Evolutionary conservation across 2,797 vertebrate genomes (phyloP), one percentile per base, ranked within the genome.

Genomic region (Enteromius thamalakanensis): DNA sequence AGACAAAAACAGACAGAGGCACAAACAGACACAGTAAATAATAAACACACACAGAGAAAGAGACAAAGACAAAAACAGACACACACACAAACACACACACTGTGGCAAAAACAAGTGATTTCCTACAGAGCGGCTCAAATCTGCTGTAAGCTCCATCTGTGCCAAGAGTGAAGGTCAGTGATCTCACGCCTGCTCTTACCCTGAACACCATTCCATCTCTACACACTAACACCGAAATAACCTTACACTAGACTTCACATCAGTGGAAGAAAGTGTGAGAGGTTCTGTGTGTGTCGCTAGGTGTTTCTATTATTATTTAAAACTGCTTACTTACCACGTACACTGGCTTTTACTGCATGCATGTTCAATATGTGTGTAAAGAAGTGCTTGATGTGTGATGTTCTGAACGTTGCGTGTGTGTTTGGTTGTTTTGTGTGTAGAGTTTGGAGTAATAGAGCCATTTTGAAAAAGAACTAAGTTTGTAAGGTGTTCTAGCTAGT

Each of bases 111-210:
- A 42, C 77, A 69, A 79, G 78, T 69, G 62, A 34, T 69, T 72
- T 72, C 77, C 69, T 49, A 42, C 75, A 26, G 76, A 80, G 58
- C 64, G 23, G 70, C 23, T 4, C 47, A 19, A 70, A 80, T 53
- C 45, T 75, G 74, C 55, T 68, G 79, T 80, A 70, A 40, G 23
- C 34, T 62, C 58, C 42, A 40, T 26, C 12, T 64, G 82, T 81
- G 78, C 76, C 71, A 65, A 64, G 51, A 70, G 10, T 83, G 81
- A 86, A 77, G 81, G 85, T 67, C 81, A 86, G 34, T 15, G 34
- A 76, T 53, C 74, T 69, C 64, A 47, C 21, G 23, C 12, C 37
- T 62, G 74, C 42, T 10, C 42, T 47, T 9, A 49, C 11, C 21
- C 5, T 26, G 45, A 53, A 51, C 40, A 77, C 11, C 19, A 40